A percentile compares a stretch with the other conserved stretches of the same genome.
These are phyloP conservation scores for Polyommatus iphigenia DNA, from an alignment of 2,888 invertebrate genomes.

Conservation along the genomic window DNA sequence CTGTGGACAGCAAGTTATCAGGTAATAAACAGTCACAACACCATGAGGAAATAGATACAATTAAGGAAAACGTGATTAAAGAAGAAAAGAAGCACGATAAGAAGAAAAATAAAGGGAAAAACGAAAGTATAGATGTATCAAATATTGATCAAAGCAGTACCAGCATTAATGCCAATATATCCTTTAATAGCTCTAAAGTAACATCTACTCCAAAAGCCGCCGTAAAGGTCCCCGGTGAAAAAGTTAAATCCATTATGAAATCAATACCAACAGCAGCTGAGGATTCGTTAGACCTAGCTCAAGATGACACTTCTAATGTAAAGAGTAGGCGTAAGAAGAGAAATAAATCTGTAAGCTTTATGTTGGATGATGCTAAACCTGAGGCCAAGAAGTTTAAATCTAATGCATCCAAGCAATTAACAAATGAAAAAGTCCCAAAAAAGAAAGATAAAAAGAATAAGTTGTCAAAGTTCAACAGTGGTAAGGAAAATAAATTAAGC, in stretches of 20 bases:
- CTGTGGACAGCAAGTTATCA: constrained; percentile 50
- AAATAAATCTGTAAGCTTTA: constrained; percentile 70
- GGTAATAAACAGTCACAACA: constrained; percentile 36
- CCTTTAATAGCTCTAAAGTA: constrained; percentile 44
- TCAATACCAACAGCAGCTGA: constrained; percentile 43
- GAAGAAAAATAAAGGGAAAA: constrained; percentile 50
- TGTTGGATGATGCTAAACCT: constrained; percentile 63
- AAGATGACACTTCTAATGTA: constrained; percentile 35
- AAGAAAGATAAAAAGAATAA: constrained; percentile 45
- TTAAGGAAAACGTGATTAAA: constrained; percentile 45
- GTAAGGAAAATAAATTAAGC: constrained; percentile 39
- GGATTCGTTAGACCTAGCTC: constrained; percentile 43
- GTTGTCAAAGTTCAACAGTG: constrained; percentile 48
- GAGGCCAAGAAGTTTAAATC: constrained; percentile 63
- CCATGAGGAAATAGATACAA: constrained; percentile 35
- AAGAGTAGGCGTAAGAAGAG: constrained; percentile 60
- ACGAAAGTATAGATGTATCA: constrained; percentile 48
- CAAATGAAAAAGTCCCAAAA: constrained; percentile 33
- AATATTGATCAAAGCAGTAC: constrained; percentile 50
- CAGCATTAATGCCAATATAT: constrained; percentile 34
- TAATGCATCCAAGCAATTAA: constrained; percentile 46
- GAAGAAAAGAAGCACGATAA: constrained; percentile 49
- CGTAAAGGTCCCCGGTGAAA: constrained; percentile 40
- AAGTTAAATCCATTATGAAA: constrained; percentile 63
- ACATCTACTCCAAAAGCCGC: constrained; percentile 54